phyloP scores from a whole-genome alignment of 2,797 vertebrate species.

The Gephyroberyx darwinii region DNA sequence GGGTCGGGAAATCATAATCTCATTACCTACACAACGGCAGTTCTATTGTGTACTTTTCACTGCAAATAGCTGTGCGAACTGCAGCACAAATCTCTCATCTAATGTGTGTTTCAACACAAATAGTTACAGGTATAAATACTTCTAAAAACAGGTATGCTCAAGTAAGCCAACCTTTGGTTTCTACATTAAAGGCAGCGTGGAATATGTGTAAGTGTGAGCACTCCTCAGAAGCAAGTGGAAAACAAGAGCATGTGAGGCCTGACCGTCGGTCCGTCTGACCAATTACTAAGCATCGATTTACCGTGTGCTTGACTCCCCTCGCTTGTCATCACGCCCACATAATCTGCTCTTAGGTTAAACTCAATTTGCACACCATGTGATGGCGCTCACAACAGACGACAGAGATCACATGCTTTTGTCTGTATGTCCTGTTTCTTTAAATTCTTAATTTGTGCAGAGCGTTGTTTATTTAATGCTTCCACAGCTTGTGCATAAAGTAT shows the following conservation, averaged over 20 bases:
- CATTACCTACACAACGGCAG: conserved; percentile 3
- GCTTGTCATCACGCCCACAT: conserved; percentile 38
- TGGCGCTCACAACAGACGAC: conserved; percentile 4
- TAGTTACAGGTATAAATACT: neutral
- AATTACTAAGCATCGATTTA: conserved; percentile 42
- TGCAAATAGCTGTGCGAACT: neutral
- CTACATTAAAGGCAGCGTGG: neutral
- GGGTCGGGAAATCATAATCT: conserved; percentile 10
- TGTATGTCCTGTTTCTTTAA: neutral
- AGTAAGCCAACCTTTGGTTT: neutral
- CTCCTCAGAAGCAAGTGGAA: conserved; percentile 40
- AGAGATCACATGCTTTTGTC: conserved; percentile 1
- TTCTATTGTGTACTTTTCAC: conserved; percentile 3
- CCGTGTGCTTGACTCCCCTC: conserved; percentile 15
- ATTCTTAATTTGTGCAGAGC: neutral
- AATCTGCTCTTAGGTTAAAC: conserved; percentile 35
- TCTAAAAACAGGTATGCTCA: neutral
- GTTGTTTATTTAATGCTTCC: neutral
- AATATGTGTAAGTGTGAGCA: conserved; percentile 10
- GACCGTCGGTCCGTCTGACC: no score
- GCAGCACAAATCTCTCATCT: neutral
- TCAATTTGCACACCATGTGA: conserved; percentile 41
- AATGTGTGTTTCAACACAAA: neutral
- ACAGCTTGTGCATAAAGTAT: no score
- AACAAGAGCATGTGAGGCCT: conserved; percentile 73